Evolutionary conservation across 2,113 vertebrate genomes (phyloP), one percentile per base, ranked within the genome.

Genomic region (Dromas ardeola): DNA sequence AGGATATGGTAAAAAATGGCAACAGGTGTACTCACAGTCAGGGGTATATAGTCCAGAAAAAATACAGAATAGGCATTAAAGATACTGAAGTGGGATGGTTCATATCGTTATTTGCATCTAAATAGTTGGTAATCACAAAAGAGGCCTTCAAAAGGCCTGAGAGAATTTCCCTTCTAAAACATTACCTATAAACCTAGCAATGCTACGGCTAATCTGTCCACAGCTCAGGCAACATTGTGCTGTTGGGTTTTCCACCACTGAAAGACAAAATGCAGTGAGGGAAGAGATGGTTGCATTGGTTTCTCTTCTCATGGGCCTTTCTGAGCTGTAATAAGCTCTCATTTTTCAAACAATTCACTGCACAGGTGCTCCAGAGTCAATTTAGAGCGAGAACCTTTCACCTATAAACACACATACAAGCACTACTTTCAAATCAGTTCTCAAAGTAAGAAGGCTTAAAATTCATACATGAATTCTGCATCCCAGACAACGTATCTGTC

Each of bases 401-500:
- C 14, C 36, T 65, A 19, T 19, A 13, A 40, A 40, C 21, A 47
- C 6, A 43, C 19, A 36, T 11, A 45, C 3, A 88, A 72, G 19
- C 5, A 32, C 10, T 30, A 19, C 2, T 62, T 93, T 73, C 38
- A 81, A 43, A 72, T 16, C 17, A 29, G 17, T 59, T 50, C 38
- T 50, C 29, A 71, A 53, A 43, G 29, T 4, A 63, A 63, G 11
- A 14, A 19, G 13, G 13, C 32, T 71, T 56, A 43, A 87, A 91
- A 87, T 34, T n/a, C 10, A 27, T 2, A 6, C 4, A 11, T 9
- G 9, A 78, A 52, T 62, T 88, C 58, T 76, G 10, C 36, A 56
- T 66, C 34, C 30, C 25, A 61, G 14, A 40, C 16, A 20, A 25
- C 0, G 0, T 9, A 67, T 8, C 15, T 17, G 8, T 10, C 34